Base-by-base conservation (phyloP, 2,113 vertebrate species). In the human (Homo sapiens) region DNA sequence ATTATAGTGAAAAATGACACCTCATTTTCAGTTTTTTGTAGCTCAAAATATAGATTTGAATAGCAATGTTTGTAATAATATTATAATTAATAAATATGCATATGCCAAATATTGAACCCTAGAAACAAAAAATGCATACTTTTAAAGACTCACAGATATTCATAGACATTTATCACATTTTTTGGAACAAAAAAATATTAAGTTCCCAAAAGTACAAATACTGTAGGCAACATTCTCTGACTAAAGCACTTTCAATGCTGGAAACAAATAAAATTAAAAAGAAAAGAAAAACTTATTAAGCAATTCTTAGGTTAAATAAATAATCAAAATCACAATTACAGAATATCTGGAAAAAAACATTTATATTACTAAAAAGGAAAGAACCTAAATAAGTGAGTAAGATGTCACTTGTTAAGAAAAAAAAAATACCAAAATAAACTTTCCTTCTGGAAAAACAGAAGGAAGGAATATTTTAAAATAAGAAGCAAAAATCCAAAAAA, bases 201-300 rank as follows among this genome's bases (percentile, higher is more conserved):
- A 48, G 17, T 81, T 92, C 25, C 59, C 57, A 3, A 32, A 96
- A 81, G n/a, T 70, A 80, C 40, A 89, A 92, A 81, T 86, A n/a
- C 3, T 48, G 11, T 48, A 86, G 32, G 50, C 32, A 61, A 35
- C 8, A 38, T 90, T 89, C 30, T 89, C 40, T 95, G 25, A 75
- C 16, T 43, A 84, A 94, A 96, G 52, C 55, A 8, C 8, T 55
- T 55, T 89, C 27, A 76, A n/a, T 72, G 48, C 16, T 80, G 66
- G 57, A 89, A 92, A 32, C 20, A 68, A 61, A 84, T 17, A 84
- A 88, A 95, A 52, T 92, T 80, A 75, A 30, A 78, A 93, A 85
- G 5, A 91, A 83, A 93, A 57, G 45, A 76, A 93, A 59, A 61
- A 25, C 5, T 48, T 89, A 64, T 92, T 55, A 86, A 78, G 70